phyloP scores from a whole-genome alignment of 2,888 invertebrate genomes.

The Perizoma flavofasciatum region DNA sequence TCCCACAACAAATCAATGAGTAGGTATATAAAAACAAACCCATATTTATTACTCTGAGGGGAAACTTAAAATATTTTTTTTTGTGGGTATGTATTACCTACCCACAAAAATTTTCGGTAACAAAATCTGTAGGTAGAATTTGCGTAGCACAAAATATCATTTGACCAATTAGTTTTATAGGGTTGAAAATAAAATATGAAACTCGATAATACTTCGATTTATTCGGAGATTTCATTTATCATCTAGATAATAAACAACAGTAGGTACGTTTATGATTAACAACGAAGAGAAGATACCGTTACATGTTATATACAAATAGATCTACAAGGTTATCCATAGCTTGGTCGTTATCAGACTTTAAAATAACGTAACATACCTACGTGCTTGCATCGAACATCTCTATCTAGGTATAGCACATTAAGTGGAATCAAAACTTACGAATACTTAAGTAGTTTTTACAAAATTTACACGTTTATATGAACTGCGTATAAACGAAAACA shows the following conservation, averaged over 20 bases:
- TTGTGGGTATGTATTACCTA: too few relatives aligned
- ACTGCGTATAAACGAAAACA: constrained; percentile 36
- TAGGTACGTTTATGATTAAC: constrained; percentile 62
- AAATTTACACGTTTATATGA: constrained; percentile 50
- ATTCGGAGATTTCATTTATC: constrained; percentile 69
- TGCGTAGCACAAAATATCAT: too few relatives aligned
- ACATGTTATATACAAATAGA: constrained; percentile 68
- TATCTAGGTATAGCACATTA: constrained; percentile 46
- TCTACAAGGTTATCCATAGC: constrained; percentile 67
- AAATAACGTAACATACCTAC: constrained; percentile 54
- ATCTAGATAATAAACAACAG: constrained; percentile 76
- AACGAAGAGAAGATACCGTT: constrained; percentile 68
- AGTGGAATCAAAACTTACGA: constrained; percentile 42
- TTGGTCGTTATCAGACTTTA: constrained; percentile 83
- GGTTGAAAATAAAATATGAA: constrained; percentile 51
- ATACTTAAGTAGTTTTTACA: constrained; percentile 32
- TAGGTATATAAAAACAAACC: too few relatives aligned
- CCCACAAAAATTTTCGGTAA: too few relatives aligned
- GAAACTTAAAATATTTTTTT: too few relatives aligned
- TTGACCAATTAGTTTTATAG: neutral
- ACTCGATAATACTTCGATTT: constrained; percentile 68
- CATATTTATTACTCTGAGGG: too few relatives aligned
- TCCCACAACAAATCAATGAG: too few relatives aligned
- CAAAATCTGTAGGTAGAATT: too few relatives aligned
- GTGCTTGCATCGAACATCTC: constrained; percentile 53